phyloP scores from a whole-genome alignment of 2,113 vertebrate species.

The Anser brachyrhynchus region DNA sequence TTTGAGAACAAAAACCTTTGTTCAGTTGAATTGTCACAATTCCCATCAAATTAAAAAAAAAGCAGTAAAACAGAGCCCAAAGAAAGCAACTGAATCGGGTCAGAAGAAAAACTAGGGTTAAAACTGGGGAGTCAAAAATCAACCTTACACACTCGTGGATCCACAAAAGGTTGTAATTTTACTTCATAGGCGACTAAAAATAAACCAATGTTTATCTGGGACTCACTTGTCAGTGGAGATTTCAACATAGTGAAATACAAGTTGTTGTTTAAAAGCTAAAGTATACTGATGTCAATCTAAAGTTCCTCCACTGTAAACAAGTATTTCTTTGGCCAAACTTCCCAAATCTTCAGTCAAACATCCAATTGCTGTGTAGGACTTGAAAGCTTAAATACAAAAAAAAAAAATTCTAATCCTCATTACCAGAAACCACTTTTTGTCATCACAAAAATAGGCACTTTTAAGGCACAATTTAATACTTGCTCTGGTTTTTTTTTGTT shows the following conservation, averaged over 20 bases:
- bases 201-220: neutral
- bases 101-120: neutral
- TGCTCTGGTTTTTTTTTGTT: too few relatives aligned
- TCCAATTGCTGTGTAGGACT: neutral
- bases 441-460: neutral
- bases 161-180: neutral
- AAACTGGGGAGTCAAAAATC: neutral
- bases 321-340: neutral
- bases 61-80: neutral
- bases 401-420: neutral
- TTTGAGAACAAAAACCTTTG: neutral
- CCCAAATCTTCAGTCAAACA: neutral
- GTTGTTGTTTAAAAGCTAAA: neutral
- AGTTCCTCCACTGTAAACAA: neutral
- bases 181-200: neutral
- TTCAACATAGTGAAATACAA: neutral
- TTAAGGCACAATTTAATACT: neutral
- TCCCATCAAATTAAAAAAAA: neutral
- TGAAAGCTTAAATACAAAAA: neutral
- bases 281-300: neutral
- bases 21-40: neutral
- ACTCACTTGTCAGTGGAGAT: neutral
- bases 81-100: fast-evolving
- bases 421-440: neutral
- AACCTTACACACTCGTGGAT: neutral